These are phyloP conservation scores for Cephalotes varians DNA, from an alignment of 2,888 invertebrate species.

Conservation along the genomic window DNA sequence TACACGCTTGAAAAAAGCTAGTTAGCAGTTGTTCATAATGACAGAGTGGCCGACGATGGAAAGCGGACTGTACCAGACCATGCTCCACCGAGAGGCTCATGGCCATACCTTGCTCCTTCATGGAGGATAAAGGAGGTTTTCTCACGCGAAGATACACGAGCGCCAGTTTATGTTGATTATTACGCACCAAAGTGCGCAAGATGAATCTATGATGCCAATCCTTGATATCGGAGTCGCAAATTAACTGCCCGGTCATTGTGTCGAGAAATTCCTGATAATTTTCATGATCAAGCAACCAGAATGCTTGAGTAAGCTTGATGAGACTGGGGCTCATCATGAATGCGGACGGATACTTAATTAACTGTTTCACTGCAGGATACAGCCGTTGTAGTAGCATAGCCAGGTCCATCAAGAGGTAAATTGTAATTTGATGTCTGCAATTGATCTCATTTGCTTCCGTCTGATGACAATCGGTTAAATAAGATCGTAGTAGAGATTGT, in stretches of 20 bases:
- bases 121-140: slow-evolving; percentile 87
- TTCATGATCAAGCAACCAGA: slow-evolving; percentile 96
- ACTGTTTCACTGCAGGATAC: slow-evolving; percentile 89
- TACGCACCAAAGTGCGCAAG: slow-evolving; percentile 89
- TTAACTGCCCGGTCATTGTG: slow-evolving; percentile 81
- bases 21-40: slow-evolving; percentile 80
- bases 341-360: slow-evolving; percentile 93
- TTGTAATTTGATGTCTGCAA: slow-evolving; percentile 92
- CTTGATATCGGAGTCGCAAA: slow-evolving; percentile 86
- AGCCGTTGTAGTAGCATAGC: slow-evolving; percentile 90
- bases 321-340: slow-evolving; percentile 91
- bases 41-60: slow-evolving; percentile 80
- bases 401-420: slow-evolving; percentile 94
- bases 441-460: slow-evolving; percentile 89
- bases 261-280: slow-evolving; percentile 89
- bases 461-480: slow-evolving; percentile 86
- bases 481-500: slow-evolving; percentile 91
- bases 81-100: slow-evolving; percentile 81
- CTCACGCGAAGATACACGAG: slow-evolving; percentile 90
- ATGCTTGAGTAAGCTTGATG: slow-evolving; percentile 93
- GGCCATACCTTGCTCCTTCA: slow-evolving; percentile 85
- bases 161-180: slow-evolving; percentile 90
- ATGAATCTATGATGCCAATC: slow-evolving; percentile 92
- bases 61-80: slow-evolving; percentile 82
- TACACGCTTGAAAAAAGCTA: slow-evolving; percentile 82